Base-by-base conservation (phyloP, 1,140 invertebrate species). In the Diorhabda elongata region DNA sequence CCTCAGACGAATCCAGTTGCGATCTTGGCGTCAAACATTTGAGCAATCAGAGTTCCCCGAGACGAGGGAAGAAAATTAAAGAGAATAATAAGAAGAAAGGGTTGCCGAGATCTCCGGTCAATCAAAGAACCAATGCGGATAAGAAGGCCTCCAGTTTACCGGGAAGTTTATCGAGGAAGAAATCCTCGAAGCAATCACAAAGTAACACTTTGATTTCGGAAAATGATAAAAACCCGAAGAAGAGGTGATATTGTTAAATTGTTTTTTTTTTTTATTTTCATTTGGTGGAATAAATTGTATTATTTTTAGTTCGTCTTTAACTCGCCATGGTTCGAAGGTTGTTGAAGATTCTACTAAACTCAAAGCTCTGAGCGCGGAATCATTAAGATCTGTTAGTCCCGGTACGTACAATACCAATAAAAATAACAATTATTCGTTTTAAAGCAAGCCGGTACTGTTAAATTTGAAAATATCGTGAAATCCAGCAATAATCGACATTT, bases 331-430 rank as follows among this genome's bases (percentile, higher is more conserved):
- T 69, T 71, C 72, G 65, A 76, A 62, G 75, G 71, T 73, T 9
- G 78, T 71, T 67, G 71, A 69, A 58, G 74, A 78, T 42, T 69
- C 68, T 42, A 66, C 71, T 44, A 77, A 77, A 76, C 84, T 92
- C 42, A 93, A 93, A 81, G 91, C 92, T n/a, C 81, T 92, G 61
- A 94, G 92, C 73, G 91, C 91, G 45, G 92, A 94, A 80, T 93
- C 91, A 1, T 80, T 94, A 64, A 85, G 92, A 67, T 93, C 92
- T 3, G 91, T 92, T 64, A 93, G 92, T 77, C 92, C 92, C 8
- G 92, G 92, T 52, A 8, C 6, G 47, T 52, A 3, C 26, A 26
- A 26, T 26, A 1, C 26, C 26, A 26, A 26, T 26, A 26, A 26
- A 26, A 26, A 26, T 26, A 26, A 26, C 26, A 26, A 26, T 26